Evolutionary conservation across 1,140 invertebrate species (phyloP), one percentile per base, ranked within the genome.

Genomic region (Cydia pomonella): DNA sequence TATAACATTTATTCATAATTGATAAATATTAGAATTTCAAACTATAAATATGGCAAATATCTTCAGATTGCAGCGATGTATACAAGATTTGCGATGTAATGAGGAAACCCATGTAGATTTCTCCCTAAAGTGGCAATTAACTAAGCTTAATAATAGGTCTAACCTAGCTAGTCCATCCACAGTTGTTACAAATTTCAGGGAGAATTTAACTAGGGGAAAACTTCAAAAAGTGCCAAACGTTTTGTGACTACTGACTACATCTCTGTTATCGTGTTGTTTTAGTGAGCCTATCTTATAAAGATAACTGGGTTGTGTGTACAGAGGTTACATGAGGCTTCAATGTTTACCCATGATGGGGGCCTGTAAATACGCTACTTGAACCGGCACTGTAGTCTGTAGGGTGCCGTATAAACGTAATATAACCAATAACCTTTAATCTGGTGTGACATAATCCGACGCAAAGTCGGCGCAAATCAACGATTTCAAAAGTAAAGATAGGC

Each of bases 251-350:
- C 16, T n/a, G n/a, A 50, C 44, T 16, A 13, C n/a, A n/a, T n/a
- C n/a, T n/a, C 3, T 50, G 47, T 59, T 59, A 59, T 59, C 53
- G 53, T 3, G 53, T 59, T 59, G 21, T 59, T 59, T 59, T 59
- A 59, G 53, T 23, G 53, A 23, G 21, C 3, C 18, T 59, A 59
- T 59, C 18, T 59, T 59, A 23, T 59, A 59, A 59, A 59, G 53
- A 59, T 59, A 59, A 59, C 53, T 10, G 21, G 3, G 10, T 9
- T 59, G 53, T 59, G 53, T 59, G 12, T 21, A 59, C 53, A 50
- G 47, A 18, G 47, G 3, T 50, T 50, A 50, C n/a, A 23, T 18
- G 53, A 23, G 6, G 10, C 53, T 10, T 59, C 21, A 23, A 23
- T 59, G 53, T 59, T 59, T 59, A 59, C 53, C 9, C 10, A 13